Evolutionary conservation across 2,113 vertebrate genomes (phyloP), one percentile per base, ranked within the genome.

Genomic region (Tetraodon nigroviridis): DNA sequence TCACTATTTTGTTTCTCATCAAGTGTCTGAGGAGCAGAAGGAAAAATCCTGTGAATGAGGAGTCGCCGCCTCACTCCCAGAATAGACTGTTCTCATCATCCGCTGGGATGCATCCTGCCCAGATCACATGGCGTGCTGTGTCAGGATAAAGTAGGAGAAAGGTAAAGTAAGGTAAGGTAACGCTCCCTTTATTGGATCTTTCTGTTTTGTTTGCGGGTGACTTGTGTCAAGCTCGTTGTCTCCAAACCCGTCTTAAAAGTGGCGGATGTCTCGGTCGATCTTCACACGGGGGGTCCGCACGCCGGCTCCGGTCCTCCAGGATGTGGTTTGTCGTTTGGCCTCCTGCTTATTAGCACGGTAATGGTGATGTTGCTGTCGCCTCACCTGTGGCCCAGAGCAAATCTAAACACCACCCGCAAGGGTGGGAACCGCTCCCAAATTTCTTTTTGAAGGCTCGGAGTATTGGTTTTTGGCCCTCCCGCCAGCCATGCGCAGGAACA

Each of bases 391-490:
- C 67, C 59, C 52, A 42, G 44, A 55, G 48, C 49, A 55, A 46
- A 59, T 51, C 24, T 32, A 21, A 45, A 69, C 7, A 1, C n/a
- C 8, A 60, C 51, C n/a, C 20, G 44, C 32, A 53, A 55, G 53
- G 29, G 61, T 47, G 53, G 29, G 40, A 78, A 61, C 55, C 1
- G 16, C 48, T 54, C 73, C 51, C 55, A 65, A 76, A 81, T 80
- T 80, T 51, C 65, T 16, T 18, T 68, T 56, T 69, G 69, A 75
- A 70, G 68, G 15, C 61, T 69, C 69, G 70, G 75, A 69, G 63
- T 67, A 75, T 80, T 70, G 57, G 61, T 70, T 76, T 44, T 61
- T 44, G 18, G 20, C 42, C 10, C 24, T 74, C 74, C 74, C 59
- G 52, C 52, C 12, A 78, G 52, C 52, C 12, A 78, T 1, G 14